A percentile compares a stretch with the other conserved stretches of the same genome.
phyloP scores from a whole-genome alignment of 2,797 vertebrate genomes.

The Streptopelia turtur region DNA sequence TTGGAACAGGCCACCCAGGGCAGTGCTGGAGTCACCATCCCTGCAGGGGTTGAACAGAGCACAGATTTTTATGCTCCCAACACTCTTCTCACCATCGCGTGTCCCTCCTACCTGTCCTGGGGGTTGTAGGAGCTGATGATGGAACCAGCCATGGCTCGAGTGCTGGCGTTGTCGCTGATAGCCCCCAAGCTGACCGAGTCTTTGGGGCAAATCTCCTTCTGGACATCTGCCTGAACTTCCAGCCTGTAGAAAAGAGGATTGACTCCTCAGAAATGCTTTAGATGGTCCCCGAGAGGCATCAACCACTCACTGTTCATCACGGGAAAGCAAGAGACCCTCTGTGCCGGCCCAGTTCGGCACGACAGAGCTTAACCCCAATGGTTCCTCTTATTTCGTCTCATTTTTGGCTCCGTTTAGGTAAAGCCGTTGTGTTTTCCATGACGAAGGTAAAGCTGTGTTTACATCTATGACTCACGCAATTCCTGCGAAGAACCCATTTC shows the following conservation, averaged over 20 bases:
- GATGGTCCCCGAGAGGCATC: not conserved
- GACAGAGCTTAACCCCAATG: not conserved
- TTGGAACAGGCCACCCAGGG: no score
- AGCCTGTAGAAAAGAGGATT: slow-evolving; percentile 79
- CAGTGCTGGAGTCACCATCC: no score
- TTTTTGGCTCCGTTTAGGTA: slow-evolving; percentile 42
- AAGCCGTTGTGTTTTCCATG: slow-evolving; percentile 52
- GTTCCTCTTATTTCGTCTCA: not conserved
- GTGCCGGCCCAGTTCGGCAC: not conserved
- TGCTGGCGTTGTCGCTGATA: slow-evolving; percentile 95
- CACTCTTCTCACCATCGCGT: accelerated
- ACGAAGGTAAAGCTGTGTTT: slow-evolving; percentile 35
- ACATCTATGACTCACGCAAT: slow-evolving; percentile 56
- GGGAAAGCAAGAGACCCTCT: not conserved
- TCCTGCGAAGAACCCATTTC: slow-evolving; percentile 54
- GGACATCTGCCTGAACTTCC: slow-evolving; percentile 93
- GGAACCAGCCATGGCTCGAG: slow-evolving; percentile 97
- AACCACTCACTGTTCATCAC: accelerated
- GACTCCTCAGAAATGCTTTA: slow-evolving; percentile 51
- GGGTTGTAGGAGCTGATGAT: slow-evolving; percentile 98
- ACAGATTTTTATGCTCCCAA: not conserved
- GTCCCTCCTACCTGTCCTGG: slow-evolving; percentile 89
- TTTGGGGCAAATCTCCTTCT: slow-evolving; percentile 90
- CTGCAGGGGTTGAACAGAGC: not conserved
- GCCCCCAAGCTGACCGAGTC: slow-evolving; percentile 95